Evolutionary conservation across 2,888 invertebrate species (phyloP).

Genomic region (Coenonympha arcania): DNA sequence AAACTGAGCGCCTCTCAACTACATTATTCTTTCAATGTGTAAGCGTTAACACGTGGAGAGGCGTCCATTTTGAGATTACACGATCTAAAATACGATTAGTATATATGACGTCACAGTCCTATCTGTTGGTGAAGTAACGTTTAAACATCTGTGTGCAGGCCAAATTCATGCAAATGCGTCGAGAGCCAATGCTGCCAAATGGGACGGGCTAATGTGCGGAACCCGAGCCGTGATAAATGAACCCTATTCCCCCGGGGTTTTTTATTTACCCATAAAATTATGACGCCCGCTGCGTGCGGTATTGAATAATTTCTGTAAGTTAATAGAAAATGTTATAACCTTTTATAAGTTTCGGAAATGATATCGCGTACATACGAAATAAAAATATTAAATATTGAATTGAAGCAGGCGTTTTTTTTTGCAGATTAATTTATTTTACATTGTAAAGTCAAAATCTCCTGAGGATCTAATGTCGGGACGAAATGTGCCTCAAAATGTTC

Average conservation of each 20-base stretch:
- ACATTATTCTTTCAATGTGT: too few species aligned
- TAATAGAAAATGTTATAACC: constrained; percentile 1
- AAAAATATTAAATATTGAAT: too few species aligned
- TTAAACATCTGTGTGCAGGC: constrained; percentile 5
- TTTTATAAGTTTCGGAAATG: not conserved
- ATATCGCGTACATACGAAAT: not conserved
- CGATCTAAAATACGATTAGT: too few species aligned
- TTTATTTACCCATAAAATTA: constrained; percentile 22
- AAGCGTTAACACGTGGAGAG: too few species aligned
- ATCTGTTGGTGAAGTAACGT: not conserved
- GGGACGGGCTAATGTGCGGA: constrained; percentile 29
- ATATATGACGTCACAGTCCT: not conserved
- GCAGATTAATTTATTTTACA: too few species aligned
- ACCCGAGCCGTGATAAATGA: constrained; percentile 25
- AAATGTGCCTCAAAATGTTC: too few species aligned
- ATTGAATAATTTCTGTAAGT: constrained; percentile 12
- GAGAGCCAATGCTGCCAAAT: constrained; percentile 29
- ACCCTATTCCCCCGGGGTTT: constrained; percentile 22
- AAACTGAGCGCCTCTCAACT: too few species aligned
- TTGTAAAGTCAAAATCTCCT: too few species aligned
- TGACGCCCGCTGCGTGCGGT: constrained; percentile 16
- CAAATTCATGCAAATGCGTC: constrained; percentile 27
- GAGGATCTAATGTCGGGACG: too few species aligned
- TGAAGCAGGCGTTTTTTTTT: not conserved
- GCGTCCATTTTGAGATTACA: too few species aligned